Percentiles rank a stretch among this genome's conserved stretches.
These are phyloP conservation scores for Synanthedon myopaeformis DNA, from an alignment of 2,888 invertebrate genomes.

Conservation along the genomic window DNA sequence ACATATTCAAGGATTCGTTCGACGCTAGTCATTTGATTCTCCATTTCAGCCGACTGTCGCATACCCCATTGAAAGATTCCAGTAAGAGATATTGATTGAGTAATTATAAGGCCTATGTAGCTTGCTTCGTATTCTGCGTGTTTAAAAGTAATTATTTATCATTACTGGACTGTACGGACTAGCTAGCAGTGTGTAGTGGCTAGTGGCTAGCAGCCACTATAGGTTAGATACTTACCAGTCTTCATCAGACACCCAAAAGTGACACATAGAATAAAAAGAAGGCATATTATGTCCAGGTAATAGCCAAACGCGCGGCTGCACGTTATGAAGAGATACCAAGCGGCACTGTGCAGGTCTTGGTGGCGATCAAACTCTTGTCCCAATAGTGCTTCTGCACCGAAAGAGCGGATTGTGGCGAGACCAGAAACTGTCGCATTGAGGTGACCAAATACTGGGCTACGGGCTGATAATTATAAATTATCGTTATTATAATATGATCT, in stretches of 20 bases:
- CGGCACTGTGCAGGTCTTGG: conserved; percentile 75
- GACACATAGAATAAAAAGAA: conserved; percentile 73
- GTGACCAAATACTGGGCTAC: conserved; percentile 88
- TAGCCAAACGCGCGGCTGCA: conserved; percentile 76
- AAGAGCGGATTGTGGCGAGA: conserved; percentile 83
- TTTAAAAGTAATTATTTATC: no score
- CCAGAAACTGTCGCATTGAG: conserved; percentile 84
- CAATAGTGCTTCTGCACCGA: conserved; percentile 75
- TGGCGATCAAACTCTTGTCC: conserved; percentile 66
- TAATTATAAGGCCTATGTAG: conserved; percentile 73
- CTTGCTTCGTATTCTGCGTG: conserved; percentile 64
- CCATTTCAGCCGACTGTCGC: conserved; percentile 87
- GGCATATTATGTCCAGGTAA: conserved; percentile 74
- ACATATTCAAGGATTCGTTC: conserved; percentile 82
- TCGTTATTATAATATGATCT: background rate
- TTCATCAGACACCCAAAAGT: conserved; percentile 73
- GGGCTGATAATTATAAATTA: conserved; percentile 60
- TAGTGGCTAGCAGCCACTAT: no score
- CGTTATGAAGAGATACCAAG: conserved; percentile 76
- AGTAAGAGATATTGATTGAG: conserved; percentile 73
- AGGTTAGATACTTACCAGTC: conserved; percentile 34
- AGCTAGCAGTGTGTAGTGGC: no score
- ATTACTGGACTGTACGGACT: no score
- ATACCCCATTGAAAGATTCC: conserved; percentile 83
- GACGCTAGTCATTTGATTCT: conserved; percentile 83